Base-by-base conservation (phyloP, 2,888 invertebrate genomes). In the Leptopterna dolabrata region DNA sequence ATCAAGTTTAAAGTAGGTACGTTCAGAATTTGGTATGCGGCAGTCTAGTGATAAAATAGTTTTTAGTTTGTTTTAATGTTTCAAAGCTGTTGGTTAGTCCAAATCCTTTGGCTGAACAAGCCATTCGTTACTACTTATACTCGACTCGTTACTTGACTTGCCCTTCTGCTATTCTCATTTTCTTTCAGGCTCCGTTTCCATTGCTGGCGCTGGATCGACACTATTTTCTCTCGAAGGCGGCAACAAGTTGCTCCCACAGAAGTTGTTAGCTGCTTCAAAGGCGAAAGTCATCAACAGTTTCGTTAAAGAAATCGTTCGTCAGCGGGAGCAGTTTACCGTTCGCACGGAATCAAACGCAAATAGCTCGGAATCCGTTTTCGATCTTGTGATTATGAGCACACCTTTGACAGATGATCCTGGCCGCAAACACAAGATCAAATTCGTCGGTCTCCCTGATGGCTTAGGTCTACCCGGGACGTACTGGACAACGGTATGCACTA, bases 141-240 rank as follows among this genome's bases (percentile, higher is more conserved):
- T n/a, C n/a, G n/a, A n/a, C n/a, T n/a, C n/a, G n/a, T n/a, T n/a
- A n/a, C n/a, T n/a, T n/a, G 13, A 47, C 3, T 47, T 47, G 13
- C 47, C 16, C 1, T 47, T 47, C 47, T 47, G 13, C 47, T 36
- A 7, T 36, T 36, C 36, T 36, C 4, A n/a, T 19, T 36, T 76
- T 36, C n/a, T 76, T 36, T 45, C 91, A 88, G 92, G 92, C 13
- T 90, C 89, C 82, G 91, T 92, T 0, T 93, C 94, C 0, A 89
- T 94, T 85, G 94, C 94, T 83, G 94, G 94, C 14, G 92, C 93
- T 16, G 92, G 92, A 36, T 91, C 91, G 36, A 92, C 92, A 19
- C 91, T 95, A 63, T 86, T 94, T 94, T 91, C 93, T 29, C 93
- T 95, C 6, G 91, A 93, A 89, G 94, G 93, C 73, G 95, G 95